A percentile compares a stretch with the other conserved stretches of the same genome.
Conservation (phyloP, 2,113 vertebrate species). For the Passer montanus region DNA sequence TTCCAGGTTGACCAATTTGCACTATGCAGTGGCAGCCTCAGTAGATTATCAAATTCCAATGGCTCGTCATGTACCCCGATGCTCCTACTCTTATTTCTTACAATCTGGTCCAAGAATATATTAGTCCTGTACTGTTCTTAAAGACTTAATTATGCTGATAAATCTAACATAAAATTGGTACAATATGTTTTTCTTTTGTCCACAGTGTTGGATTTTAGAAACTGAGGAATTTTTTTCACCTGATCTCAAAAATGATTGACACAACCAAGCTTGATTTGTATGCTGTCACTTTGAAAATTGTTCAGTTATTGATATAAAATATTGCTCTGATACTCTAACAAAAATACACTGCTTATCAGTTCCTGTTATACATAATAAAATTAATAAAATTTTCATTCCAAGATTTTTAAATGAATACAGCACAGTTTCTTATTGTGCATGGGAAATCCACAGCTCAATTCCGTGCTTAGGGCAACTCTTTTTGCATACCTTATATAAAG, state of each 20-base stretch:
- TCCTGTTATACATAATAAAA: background rate
- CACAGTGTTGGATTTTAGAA: background rate
- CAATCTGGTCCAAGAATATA: background rate
- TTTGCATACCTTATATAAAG: background rate
- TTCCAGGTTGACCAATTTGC: background rate
- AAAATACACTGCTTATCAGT: background rate
- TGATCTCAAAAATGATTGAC: background rate
- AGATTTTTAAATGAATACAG: background rate
- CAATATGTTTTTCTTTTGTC: background rate
- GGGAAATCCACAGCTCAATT: background rate
- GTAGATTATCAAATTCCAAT: background rate
- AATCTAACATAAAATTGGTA: background rate
- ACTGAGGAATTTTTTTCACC: background rate
- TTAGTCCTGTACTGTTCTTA: background rate
- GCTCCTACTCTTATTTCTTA: background rate
- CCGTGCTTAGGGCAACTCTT: background rate
- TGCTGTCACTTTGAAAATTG: background rate
- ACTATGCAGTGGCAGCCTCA: background rate
- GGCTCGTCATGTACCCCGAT: fast-evolving
- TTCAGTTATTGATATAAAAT: background rate
- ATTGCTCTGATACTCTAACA: background rate
- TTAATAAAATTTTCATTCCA: background rate
- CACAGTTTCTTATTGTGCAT: background rate
- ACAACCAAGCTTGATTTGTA: background rate
- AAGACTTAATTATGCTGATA: background rate